These are phyloP conservation scores for Bicyclus anynana DNA, from an alignment of 1,140 invertebrate genomes.

Conservation along the genomic window DNA sequence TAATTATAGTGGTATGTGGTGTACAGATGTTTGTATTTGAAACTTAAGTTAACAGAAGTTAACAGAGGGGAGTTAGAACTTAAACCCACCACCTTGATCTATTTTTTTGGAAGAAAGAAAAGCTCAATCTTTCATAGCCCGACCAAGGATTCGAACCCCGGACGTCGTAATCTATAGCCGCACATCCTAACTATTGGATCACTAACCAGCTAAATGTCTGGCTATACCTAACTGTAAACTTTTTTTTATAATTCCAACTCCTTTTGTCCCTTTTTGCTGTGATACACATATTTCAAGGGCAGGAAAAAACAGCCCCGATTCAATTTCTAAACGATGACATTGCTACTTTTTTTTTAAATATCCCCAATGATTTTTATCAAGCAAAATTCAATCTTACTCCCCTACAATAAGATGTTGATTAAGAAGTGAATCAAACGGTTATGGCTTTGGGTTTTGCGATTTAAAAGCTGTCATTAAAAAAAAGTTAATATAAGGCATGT, in stretches of 20 bases:
- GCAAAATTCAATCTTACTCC: neutral
- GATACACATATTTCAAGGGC: slow-evolving; percentile 1
- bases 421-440: neutral
- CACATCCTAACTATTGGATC: no score
- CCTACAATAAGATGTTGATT: neutral
- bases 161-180: no score
- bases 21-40: no score
- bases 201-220: no score
- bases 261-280: neutral
- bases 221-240: no score
- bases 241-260: neutral
- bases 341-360: neutral
- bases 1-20: no score
- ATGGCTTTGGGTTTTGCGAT: neutral
- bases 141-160: no score
- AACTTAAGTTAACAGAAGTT: no score
- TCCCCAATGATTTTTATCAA: neutral
- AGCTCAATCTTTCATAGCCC: no score
- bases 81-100: no score
- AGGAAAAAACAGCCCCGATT: neutral
- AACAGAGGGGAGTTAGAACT: no score
- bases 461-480: neutral
- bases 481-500: neutral
- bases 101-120: no score
- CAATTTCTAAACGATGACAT: slow-evolving; percentile 2